phyloP scores from a whole-genome alignment of 30 jellyfish, hydroid and myxozoan species.

The Aurelia aurita region DNA sequence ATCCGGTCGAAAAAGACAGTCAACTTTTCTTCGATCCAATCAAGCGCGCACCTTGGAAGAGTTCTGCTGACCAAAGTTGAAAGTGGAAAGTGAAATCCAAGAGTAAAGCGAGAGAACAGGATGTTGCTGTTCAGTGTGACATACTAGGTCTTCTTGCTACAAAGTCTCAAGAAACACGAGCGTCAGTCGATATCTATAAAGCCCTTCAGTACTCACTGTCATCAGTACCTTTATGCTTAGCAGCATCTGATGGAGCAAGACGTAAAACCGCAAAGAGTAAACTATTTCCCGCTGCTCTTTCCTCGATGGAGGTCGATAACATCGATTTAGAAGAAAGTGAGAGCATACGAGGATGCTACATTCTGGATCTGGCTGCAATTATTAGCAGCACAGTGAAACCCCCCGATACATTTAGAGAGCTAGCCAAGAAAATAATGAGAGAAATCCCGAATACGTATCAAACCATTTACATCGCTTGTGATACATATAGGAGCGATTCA shows the following conservation, averaged over 20 bases:
- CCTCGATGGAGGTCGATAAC: conserved; percentile 39
- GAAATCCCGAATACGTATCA: too few relatives aligned
- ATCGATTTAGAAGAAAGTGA: conserved; percentile 15
- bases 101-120: conserved; percentile 22
- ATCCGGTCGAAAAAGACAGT: conserved; percentile 10
- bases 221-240: conserved; percentile 28
- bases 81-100: conserved; percentile 10
- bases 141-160: too few relatives aligned
- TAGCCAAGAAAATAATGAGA: conserved; percentile 39
- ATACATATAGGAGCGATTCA: too few relatives aligned
- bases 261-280: conserved; percentile 36
- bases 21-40: conserved; percentile 39
- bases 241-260: conserved; percentile 36
- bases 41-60: conserved; percentile 42
- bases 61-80: neutral
- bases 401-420: conserved; percentile 38
- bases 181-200: conserved; percentile 29
- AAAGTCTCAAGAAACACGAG: too few relatives aligned
- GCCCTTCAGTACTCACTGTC: conserved; percentile 34
- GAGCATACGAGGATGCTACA: conserved; percentile 21
- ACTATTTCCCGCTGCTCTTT: conserved; percentile 30
- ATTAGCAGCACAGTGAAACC: conserved; percentile 38
- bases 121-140: conserved; percentile 37
- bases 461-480: too few relatives aligned
- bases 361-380: conserved; percentile 29